A percentile compares a stretch with the other conserved stretches of the same genome.
These are phyloP conservation scores for Nineta flava DNA, from an alignment of 2,888 invertebrate genomes.

Conservation along the genomic window DNA sequence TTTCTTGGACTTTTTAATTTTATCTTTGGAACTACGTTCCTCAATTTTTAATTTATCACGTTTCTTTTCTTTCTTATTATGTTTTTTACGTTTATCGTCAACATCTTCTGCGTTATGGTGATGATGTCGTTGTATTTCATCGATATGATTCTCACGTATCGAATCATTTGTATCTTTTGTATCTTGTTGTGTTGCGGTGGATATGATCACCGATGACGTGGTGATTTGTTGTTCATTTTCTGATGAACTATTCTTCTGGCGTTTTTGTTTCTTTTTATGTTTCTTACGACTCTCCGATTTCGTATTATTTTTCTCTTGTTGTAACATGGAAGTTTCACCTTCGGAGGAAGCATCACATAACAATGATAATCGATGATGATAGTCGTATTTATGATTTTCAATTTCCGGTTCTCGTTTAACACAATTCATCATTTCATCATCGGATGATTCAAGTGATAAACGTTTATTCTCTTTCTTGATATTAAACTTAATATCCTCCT, in stretches of 20 bases:
- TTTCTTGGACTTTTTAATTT: constrained; percentile 41
- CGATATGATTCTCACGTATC: too few relatives aligned
- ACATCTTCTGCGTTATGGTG: constrained; percentile 13
- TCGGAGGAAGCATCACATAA: constrained; percentile 31
- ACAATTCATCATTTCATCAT: constrained; percentile 1
- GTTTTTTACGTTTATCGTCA: constrained; percentile 25
- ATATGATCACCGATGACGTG: constrained; percentile 16
- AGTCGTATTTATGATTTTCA: constrained; percentile 4
- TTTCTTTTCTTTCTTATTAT: constrained; percentile 42
- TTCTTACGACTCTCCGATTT: constrained; percentile 47
- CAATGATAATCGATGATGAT: constrained; percentile 3
- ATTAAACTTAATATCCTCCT: constrained; percentile 17
- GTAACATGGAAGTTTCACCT: constrained; percentile 28
- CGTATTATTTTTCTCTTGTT: constrained; percentile 19
- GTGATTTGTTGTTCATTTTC: constrained; percentile 39
- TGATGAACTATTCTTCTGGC: constrained; percentile 46
- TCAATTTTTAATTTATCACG: constrained; percentile 35
- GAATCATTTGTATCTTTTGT: too few relatives aligned
- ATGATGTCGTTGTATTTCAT: too few relatives aligned
- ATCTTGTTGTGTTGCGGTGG: too few relatives aligned
- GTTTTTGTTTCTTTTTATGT: constrained; percentile 73
- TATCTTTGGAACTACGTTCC: constrained; percentile 32
- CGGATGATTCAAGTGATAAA: constrained; percentile 12
- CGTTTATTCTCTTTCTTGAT: constrained; percentile 22
- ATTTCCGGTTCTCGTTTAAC: constrained; percentile 6